These are phyloP conservation scores for Suillia variegata DNA, from an alignment of 2,888 invertebrate species.

Conservation along the genomic window DNA sequence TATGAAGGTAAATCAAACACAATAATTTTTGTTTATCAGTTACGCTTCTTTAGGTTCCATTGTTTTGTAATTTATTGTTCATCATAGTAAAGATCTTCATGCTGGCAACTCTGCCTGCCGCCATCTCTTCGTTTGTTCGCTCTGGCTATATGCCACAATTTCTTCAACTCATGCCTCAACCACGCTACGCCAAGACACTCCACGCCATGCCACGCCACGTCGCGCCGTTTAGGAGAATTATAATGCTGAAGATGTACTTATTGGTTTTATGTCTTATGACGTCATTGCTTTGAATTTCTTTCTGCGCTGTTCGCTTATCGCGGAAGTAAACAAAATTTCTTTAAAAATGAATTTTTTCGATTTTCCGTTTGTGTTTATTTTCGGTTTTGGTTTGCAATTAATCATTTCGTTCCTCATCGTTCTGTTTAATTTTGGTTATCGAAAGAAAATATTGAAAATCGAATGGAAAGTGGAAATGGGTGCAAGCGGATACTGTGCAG, in stretches of 20 bases:
- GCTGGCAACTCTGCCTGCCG: too few relatives aligned
- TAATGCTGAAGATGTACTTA: constrained; percentile 9
- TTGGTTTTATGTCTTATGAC: constrained; percentile 28
- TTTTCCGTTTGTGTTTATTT: constrained; percentile 6
- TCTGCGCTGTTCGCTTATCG: constrained; percentile 20
- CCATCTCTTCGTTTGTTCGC: too few relatives aligned
- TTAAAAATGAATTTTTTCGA: constrained; percentile 21
- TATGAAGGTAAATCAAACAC: too few relatives aligned
- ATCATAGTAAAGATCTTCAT: too few relatives aligned
- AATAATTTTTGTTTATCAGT: too few relatives aligned
- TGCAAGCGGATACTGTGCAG: not conserved
- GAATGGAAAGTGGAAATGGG: not conserved
- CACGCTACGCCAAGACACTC: too few relatives aligned
- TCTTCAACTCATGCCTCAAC: too few relatives aligned
- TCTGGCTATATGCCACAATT: too few relatives aligned
- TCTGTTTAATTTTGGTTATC: constrained; percentile 20
- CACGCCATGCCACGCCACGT: too few relatives aligned
- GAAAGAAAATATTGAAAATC: not conserved
- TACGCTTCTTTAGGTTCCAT: too few relatives aligned
- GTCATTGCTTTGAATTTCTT: constrained; percentile 38
- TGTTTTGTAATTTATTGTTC: too few relatives aligned
- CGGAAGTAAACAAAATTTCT: constrained; percentile 50
- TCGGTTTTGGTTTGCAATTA: constrained; percentile 19
- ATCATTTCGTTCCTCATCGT: constrained; percentile 31
- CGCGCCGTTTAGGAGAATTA: constrained; percentile 15